Base-by-base conservation (phyloP, 2,888 invertebrate genomes). In the Coelopa pilipes region DNA sequence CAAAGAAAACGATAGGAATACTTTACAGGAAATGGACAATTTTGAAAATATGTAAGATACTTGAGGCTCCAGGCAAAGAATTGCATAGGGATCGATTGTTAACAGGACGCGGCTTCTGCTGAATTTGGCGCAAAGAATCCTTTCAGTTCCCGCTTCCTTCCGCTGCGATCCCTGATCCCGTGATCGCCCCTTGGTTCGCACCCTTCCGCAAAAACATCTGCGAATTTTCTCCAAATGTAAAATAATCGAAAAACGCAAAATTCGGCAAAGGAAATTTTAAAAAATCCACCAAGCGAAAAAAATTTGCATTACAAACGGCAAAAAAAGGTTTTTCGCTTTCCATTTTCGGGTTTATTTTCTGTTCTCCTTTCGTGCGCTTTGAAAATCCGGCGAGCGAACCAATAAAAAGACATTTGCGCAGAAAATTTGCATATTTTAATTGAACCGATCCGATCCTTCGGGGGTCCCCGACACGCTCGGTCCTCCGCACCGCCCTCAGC, bases 221-320 rank as follows among this genome's bases (percentile, higher is more conserved):
- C 45, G 46, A 65, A 55, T 19, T 63, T 71, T 71, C 55, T 10
- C 53, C 19, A 71, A 65, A 71, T 49, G 21, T 34, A 34, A 34
- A 34, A 34, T 34, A 34, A 9, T 63, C 45, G 53, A 55, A 53
- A 50, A 66, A 65, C 45, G 63, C 53, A 34, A 53, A 74, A 74
- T 72, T 75, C 77, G 76, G 77, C 79, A 77, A 78, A 79, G 46
- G 13, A 60, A 77, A 76, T 78, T 77, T 76, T 76, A 74, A 21
- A 78, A 77, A 80, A 80, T 80, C 80, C 77, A 78, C 78, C 79
- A 79, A 77, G 67, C 75, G 73, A 80, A 82, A 80, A 79, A 82
- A 85, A 83, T 84, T 83, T 84, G 76, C 83, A 84, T 85, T 81
- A 85, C 83, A 85, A 84, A 82, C 75, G 80, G 80, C 63, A 66